Base-by-base conservation (phyloP, 2,797 vertebrate species). In the Rhinogobio ventralis region DNA sequence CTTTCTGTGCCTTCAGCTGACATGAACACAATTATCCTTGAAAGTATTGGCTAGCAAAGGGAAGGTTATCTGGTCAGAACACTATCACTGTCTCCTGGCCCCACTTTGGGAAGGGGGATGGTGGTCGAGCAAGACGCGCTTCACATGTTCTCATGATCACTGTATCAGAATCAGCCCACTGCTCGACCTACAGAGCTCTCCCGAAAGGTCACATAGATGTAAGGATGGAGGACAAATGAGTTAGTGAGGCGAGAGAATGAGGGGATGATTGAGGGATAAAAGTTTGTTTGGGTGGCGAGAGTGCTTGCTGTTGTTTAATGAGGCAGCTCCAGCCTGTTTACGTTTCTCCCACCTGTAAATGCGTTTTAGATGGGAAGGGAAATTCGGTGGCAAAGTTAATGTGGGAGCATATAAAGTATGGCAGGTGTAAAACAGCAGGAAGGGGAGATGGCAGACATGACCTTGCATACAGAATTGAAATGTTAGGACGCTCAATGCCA, bases 11-110 rank as follows among this genome's bases (percentile, higher is more conserved):
- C 67, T 85, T 81, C 36, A 72, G 36, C 33, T 81, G 82, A 84
- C 82, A 77, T 77, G 53, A 73, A 81, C 79, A 85, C 57, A 87
- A 74, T 85, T 85, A 81, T 85, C 86, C 83, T 82, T 83, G 75
- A 83, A 45, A 69, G 75, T 76, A 82, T 85, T 82, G 75, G 60
- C 84, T 83, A 64, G 79, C 78, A 81, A 67, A 79, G 57, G 60
- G 67, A 87, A 87, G 80, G 84, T 85, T 87, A 85, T 82, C 79
- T 82, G 57, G 86, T 71, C 66, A 81, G 76, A 84, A 68, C 73
- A 36, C 80, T 42, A 60, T 66, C 77, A 46, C 60, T 46, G 14
- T 66, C 25, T 49, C 30, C 42, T 2, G 15, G 73, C 20, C 20
- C 51, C 69, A 51, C 73, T 9, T 33, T 55, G 42, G 25, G 36